Base-by-base conservation (phyloP, 2,888 invertebrate species). In the Heteropelma amictum region DNA sequence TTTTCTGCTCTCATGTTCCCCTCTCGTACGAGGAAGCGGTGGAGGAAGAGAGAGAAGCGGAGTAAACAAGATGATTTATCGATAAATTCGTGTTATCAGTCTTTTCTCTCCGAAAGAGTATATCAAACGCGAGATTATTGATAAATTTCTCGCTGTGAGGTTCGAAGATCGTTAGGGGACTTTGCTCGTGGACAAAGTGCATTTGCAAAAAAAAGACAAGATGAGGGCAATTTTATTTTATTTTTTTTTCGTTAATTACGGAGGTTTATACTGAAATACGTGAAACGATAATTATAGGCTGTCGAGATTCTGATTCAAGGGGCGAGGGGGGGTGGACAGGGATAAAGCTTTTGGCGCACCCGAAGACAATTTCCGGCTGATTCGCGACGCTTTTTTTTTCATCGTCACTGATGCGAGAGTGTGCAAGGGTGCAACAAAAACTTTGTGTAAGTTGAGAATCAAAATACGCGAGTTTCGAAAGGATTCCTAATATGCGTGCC, bases 311-410 rank as follows among this genome's bases (percentile, higher is more conserved):
- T 21, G 10, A 33, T 56, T 33, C 45, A 58, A 64, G 40, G 23
- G 38, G 28, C n/a, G 1, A 61, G 60, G 33, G 6, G 33, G 5
- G 38, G 38, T 3, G 12, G 38, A 12, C n/a, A 58, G 71, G 71
- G 71, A 56, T 67, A 65, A 69, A 67, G 76, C 60, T 76, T 77
- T 64, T 77, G 76, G 12, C 2, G 3, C 69, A 76, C 71, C 78
- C 80, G 78, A 77, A 84, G 84, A 88, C 84, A 87, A 88, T 88
- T 88, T 88, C 88, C 87, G 86, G 86, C 79, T 75, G 83, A 88
- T 88, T 88, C 85, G 85, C 69, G 79, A 79, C 82, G 82, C 82
- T 85, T 87, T 86, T 87, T 87, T 81, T 72, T 42, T 30, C 61
- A 10, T 42, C 70, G 54, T 56, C 38, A 12, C 49, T 7, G 53